Conservation (phyloP, 2,888 invertebrate species). For the Synanthedon tipuliformis region DNA sequence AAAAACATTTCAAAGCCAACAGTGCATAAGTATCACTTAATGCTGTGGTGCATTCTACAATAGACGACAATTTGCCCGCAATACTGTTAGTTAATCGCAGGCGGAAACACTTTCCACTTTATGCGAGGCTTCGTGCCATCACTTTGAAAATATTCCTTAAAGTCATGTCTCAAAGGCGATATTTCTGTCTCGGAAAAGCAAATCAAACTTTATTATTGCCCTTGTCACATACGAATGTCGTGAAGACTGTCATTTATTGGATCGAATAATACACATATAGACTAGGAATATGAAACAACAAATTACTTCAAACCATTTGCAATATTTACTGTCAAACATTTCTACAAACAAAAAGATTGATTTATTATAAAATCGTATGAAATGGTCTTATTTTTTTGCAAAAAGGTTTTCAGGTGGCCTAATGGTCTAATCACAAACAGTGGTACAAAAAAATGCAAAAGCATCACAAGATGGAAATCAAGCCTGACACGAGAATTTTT, state of each 20-base stretch:
- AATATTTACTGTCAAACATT: too few relatives aligned
- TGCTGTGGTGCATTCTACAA: conserved; percentile 5
- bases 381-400: too few relatives aligned
- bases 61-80: conserved; percentile 38
- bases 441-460: too few relatives aligned
- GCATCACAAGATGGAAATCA: too few relatives aligned
- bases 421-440: too few relatives aligned
- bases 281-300: neutral
- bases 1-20: conserved; percentile 1
- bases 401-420: too few relatives aligned
- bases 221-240: neutral
- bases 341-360: too few relatives aligned
- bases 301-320: too few relatives aligned
- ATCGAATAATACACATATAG: neutral
- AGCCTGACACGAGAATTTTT: too few relatives aligned
- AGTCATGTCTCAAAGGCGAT: neutral
- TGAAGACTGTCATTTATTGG: neutral
- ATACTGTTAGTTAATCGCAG: conserved; percentile 34
- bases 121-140: conserved; percentile 34
- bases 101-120: conserved; percentile 56
- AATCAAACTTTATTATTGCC: neutral
- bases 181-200: neutral
- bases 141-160: conserved; percentile 4
- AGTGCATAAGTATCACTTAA: conserved; percentile 3
- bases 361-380: too few relatives aligned